A percentile compares a stretch with the other conserved stretches of the same genome.
phyloP scores from a whole-genome alignment of 2,797 vertebrate species.

The Xiphorhynchus erythropygius region DNA sequence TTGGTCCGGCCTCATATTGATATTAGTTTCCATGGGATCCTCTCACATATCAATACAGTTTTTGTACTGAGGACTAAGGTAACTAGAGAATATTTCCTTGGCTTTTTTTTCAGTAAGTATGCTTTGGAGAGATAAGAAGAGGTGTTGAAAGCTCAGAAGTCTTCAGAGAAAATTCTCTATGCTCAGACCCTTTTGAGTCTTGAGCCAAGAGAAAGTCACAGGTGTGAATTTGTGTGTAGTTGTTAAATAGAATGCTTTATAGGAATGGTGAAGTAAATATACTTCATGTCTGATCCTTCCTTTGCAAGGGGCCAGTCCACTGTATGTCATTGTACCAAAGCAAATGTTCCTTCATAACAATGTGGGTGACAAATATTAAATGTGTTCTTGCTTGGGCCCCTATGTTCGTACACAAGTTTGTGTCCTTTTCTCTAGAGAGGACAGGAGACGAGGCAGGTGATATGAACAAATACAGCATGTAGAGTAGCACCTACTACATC shows the following conservation, averaged over 20 bases:
- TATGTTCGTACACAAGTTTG: background rate
- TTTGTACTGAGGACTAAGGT: slow-evolving; percentile 98
- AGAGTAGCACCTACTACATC: background rate
- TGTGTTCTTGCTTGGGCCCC: background rate
- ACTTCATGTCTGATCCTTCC: background rate
- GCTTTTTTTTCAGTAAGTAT: background rate
- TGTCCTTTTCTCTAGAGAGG: background rate
- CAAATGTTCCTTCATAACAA: background rate
- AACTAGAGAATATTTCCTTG: slow-evolving; percentile 42
- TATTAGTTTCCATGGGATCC: slow-evolving; percentile 97
- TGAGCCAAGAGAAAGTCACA: background rate
- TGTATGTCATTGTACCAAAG: background rate
- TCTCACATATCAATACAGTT: slow-evolving; percentile 99
- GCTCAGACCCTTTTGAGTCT: background rate
- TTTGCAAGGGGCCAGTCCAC: background rate
- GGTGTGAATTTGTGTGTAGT: background rate
- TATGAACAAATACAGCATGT: background rate
- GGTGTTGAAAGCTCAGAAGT: background rate
- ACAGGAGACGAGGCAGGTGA: background rate
- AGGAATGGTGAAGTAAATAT: background rate
- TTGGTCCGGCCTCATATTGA: slow-evolving; percentile 98
- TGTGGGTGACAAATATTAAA: background rate
- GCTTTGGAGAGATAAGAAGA: background rate
- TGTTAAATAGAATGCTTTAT: background rate
- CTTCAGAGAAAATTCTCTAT: background rate